Conservation (phyloP, 37 sponge, comb jelly and placozoan species). For the Dysidea cf. avara region DNA sequence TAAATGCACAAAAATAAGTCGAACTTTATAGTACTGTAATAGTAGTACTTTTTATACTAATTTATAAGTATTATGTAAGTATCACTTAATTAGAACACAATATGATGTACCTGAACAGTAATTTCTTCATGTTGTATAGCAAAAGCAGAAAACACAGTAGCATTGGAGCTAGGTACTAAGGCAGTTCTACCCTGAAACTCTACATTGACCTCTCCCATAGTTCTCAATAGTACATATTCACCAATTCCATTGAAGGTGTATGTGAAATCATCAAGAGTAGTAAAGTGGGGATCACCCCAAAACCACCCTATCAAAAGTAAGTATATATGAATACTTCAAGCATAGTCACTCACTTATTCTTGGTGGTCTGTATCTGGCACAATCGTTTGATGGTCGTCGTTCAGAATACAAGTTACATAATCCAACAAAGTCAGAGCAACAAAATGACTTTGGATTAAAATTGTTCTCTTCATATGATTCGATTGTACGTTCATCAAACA, state of each 20-base stretch:
- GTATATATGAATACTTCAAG: no score
- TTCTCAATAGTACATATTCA: constrained; percentile 36
- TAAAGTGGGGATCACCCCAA: constrained; percentile 79
- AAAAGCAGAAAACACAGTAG: constrained; percentile 58
- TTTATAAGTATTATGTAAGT: no score
- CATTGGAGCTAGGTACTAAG: background rate
- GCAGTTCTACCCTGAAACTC: constrained; percentile 54
- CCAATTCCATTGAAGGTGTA: constrained; percentile 89
- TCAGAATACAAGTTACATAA: constrained; percentile 29
- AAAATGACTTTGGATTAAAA: no score
- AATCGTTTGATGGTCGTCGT: constrained; percentile 46
- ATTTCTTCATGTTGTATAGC: background rate
- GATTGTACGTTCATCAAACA: no score
- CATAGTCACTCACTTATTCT: constrained; percentile 10
- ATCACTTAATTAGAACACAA: no score
- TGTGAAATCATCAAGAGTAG: constrained; percentile 48
- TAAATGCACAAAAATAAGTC: no score
- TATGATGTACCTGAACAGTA: no score
- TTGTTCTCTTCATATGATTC: no score
- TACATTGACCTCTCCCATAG: background rate
- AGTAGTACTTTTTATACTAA: no score
- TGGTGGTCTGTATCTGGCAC: constrained; percentile 31
- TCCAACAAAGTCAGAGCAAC: constrained; percentile 41
- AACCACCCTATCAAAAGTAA: constrained; percentile 43
- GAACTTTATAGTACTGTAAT: no score